Percentiles rank a stretch among this genome's conserved stretches.
Evolutionary conservation across 2,113 vertebrate genomes (phyloP).

Genomic region (Phylloscopus trochilus): DNA sequence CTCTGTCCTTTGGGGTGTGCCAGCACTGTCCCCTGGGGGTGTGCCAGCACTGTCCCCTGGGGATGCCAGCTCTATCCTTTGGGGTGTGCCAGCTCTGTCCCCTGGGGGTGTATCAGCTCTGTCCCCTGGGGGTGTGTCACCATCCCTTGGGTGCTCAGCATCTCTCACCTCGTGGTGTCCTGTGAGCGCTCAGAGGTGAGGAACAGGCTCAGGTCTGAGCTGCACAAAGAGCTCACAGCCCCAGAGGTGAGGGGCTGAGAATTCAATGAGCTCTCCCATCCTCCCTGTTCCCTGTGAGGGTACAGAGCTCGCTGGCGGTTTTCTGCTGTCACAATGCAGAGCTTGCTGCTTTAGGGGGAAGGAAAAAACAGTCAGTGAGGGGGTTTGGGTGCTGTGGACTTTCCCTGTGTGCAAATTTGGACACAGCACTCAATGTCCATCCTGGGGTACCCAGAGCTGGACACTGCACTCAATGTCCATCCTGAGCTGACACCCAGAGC

Average conservation of each 20-base stretch:
- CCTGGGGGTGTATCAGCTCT: background rate
- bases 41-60: background rate
- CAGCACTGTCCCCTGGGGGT: too few relatives aligned
- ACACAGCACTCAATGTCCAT: too few relatives aligned
- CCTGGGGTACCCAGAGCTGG: too few relatives aligned
- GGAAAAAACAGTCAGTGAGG: background rate
- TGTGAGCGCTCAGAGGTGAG: background rate
- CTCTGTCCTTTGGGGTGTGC: too few relatives aligned
- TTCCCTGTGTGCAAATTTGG: background rate
- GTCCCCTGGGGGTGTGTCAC: too few relatives aligned
- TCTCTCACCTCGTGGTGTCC: accelerated
- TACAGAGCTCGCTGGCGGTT: background rate
- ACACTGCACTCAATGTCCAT: too few relatives aligned
- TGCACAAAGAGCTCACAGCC: accelerated
- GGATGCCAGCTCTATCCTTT: background rate
- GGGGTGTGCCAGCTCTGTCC: too few relatives aligned
- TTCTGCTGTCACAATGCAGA: accelerated
- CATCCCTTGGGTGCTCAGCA: background rate
- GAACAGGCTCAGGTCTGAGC: background rate
- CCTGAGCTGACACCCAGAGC: too few relatives aligned
- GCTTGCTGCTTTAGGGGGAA: background rate
- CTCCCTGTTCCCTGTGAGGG: background rate
- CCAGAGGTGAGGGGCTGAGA: background rate
- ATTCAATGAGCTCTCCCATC: background rate
- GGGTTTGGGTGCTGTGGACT: background rate